A percentile compares a stretch with the other conserved stretches of the same genome.
Evolutionary conservation across 2,888 invertebrate species (phyloP).

Genomic region (Caenorhabditis zanzibari): DNA sequence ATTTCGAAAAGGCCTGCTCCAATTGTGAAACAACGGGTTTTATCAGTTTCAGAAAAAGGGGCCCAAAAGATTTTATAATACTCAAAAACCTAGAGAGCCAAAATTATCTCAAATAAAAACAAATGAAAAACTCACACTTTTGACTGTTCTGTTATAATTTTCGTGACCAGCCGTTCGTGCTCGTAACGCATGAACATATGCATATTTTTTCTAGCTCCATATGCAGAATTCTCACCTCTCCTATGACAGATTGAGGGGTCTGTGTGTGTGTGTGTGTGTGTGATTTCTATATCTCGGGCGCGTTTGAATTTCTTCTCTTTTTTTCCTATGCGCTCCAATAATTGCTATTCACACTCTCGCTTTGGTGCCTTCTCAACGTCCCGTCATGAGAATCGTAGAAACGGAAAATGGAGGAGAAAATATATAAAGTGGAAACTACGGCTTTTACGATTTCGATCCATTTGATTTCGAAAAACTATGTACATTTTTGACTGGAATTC

Average conservation of each 20-base stretch:
- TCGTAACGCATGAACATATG: slow-evolving; percentile 19
- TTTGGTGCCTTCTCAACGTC: not conserved
- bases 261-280: too few species aligned
- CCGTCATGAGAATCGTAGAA: not conserved
- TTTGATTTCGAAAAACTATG: not conserved
- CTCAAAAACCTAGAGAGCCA: too few species aligned
- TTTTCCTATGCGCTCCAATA: slow-evolving; percentile 55
- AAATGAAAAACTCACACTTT: slow-evolving; percentile 43
- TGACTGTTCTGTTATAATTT: slow-evolving; percentile 7
- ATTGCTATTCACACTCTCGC: slow-evolving; percentile 61
- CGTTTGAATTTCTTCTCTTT: slow-evolving; percentile 30
- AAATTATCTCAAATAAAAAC: not conserved
- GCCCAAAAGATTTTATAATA: too few species aligned
- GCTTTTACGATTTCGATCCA: not conserved
- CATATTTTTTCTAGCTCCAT: not conserved
- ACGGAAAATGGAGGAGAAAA: slow-evolving; percentile 6
- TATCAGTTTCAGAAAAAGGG: too few species aligned
- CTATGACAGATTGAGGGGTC: slow-evolving; percentile 28
- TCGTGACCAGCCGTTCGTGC: slow-evolving; percentile 24
- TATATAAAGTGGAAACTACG: not conserved
- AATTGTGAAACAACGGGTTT: too few species aligned
- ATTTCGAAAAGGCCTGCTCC: too few species aligned
- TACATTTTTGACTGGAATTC: not conserved
- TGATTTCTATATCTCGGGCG: slow-evolving; percentile 49
- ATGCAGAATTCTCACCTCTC: slow-evolving; percentile 23